phyloP scores from a whole-genome alignment of 2,113 vertebrate species.

The Falco punctatus region DNA sequence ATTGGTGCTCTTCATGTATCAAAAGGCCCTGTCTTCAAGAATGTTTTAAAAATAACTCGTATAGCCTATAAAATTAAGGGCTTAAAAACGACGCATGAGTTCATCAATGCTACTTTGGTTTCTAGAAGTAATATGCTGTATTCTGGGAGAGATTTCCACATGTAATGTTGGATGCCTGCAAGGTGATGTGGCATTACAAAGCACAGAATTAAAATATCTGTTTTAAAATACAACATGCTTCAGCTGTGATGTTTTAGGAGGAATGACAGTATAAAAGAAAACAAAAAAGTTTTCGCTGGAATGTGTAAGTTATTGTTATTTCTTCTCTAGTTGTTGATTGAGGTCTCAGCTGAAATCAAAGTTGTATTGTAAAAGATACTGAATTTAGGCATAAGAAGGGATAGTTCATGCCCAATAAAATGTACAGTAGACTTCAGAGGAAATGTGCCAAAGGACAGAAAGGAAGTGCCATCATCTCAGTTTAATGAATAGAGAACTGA shows the following conservation, averaged over 20 bases:
- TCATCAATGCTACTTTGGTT: slow-evolving; percentile 40
- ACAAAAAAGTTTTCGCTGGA: not conserved
- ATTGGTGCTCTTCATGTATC: not conserved
- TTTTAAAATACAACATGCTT: not conserved
- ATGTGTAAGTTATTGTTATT: not conserved
- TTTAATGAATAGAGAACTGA: not conserved
- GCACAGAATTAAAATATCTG: not conserved
- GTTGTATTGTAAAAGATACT: not conserved
- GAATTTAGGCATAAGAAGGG: not conserved
- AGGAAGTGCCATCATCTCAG: not conserved
- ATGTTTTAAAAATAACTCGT: slow-evolving; percentile 43
- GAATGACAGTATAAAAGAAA: not conserved
- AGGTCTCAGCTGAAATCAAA: not conserved
- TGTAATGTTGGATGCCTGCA: not conserved
- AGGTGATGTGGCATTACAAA: not conserved
- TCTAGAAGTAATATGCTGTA: not conserved
- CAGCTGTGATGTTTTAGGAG: too few species aligned
- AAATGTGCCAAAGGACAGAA: not conserved
- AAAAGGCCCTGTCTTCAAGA: not conserved
- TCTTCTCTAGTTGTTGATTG: not conserved
- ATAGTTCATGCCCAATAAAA: not conserved
- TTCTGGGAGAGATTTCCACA: not conserved
- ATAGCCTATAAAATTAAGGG: slow-evolving; percentile 17
- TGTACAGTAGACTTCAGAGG: not conserved
- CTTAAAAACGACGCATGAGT: not conserved